Evolutionary conservation across 1,140 invertebrate genomes (phyloP).

Genomic region (Oryctes rhinoceros): DNA sequence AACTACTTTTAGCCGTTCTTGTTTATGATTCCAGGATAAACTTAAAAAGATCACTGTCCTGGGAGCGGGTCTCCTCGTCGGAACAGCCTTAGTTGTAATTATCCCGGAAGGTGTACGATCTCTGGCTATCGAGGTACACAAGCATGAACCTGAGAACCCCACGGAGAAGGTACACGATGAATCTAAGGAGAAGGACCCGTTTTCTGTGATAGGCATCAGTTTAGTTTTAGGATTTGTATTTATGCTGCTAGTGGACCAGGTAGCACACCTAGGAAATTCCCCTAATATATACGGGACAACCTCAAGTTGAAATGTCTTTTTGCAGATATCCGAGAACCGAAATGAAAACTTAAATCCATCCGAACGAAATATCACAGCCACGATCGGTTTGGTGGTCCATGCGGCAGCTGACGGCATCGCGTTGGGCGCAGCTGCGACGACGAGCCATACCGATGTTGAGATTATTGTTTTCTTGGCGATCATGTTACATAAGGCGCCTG

Average conservation of each 20-base stretch:
- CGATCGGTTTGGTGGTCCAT: slow-evolving; percentile 95
- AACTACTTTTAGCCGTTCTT: background rate
- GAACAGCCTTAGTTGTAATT: slow-evolving; percentile 96
- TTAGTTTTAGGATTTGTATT: slow-evolving; percentile 88
- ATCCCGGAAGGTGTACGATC: slow-evolving; percentile 98
- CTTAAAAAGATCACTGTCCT: slow-evolving; percentile 93
- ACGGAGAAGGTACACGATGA: background rate
- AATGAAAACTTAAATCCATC: slow-evolving; percentile 69
- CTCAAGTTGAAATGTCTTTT: background rate
- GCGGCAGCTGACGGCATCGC: slow-evolving; percentile 98
- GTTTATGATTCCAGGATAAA: slow-evolving; percentile 77
- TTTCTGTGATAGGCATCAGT: slow-evolving; percentile 71
- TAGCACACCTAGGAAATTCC: slow-evolving; percentile 42
- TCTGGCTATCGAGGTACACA: slow-evolving; percentile 61
- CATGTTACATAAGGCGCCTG: slow-evolving; percentile 99
- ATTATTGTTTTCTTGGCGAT: slow-evolving; percentile 98
- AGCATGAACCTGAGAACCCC: slow-evolving; percentile 2
- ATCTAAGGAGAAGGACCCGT: slow-evolving; percentile 61
- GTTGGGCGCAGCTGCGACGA: slow-evolving; percentile 93
- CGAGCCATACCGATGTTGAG: slow-evolving; percentile 94
- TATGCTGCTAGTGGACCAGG: slow-evolving; percentile 96
- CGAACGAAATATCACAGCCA: slow-evolving; percentile 87
- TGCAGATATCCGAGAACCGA: slow-evolving; percentile 69
- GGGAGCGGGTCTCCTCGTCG: slow-evolving; percentile 96
- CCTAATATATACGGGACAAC: background rate